phyloP scores from a whole-genome alignment of 2,797 vertebrate genomes.

The Phoxinus dragarum region DNA sequence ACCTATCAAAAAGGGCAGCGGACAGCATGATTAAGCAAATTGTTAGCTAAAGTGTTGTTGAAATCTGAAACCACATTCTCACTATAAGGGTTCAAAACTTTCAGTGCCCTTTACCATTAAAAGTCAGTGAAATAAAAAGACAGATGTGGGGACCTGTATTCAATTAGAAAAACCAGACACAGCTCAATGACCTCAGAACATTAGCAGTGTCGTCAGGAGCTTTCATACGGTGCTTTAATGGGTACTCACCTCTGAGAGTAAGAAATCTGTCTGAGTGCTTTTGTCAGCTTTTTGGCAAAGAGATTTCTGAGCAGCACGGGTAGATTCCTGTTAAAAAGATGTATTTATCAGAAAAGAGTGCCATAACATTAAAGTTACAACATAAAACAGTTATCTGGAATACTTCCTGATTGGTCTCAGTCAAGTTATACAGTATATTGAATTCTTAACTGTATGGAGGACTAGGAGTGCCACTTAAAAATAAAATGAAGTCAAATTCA shows the following conservation, averaged over 20 bases:
- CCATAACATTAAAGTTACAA: not conserved
- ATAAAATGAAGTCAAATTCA: not conserved
- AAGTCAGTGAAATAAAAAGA: slow-evolving; percentile 59
- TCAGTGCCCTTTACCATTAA: slow-evolving; percentile 47
- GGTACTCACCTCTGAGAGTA: slow-evolving; percentile 90
- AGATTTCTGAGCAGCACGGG: slow-evolving; percentile 85
- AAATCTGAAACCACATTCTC: not conserved
- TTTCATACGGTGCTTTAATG: slow-evolving; percentile 52
- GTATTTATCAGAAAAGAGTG: slow-evolving; percentile 50
- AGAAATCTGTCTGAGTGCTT: slow-evolving; percentile 92
- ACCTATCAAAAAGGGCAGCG: not conserved
- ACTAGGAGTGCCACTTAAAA: not conserved
- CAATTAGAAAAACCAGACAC: slow-evolving; percentile 63
- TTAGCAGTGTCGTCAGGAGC: slow-evolving; percentile 63
- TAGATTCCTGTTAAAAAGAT: slow-evolving; percentile 83
- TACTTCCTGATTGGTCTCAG: not conserved
- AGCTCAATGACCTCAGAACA: slow-evolving; percentile 62
- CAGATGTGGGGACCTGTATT: slow-evolving; percentile 43
- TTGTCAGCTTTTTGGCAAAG: slow-evolving; percentile 90
- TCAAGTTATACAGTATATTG: not conserved
- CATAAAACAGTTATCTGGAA: not conserved
- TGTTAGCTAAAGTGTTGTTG: slow-evolving; percentile 3
- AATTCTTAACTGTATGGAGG: not conserved
- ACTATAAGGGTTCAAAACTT: slow-evolving; percentile 18
- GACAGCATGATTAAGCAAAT: slow-evolving; percentile 5